Conservation (phyloP, 2,888 invertebrate species). For the Miltochrista miniata region DNA sequence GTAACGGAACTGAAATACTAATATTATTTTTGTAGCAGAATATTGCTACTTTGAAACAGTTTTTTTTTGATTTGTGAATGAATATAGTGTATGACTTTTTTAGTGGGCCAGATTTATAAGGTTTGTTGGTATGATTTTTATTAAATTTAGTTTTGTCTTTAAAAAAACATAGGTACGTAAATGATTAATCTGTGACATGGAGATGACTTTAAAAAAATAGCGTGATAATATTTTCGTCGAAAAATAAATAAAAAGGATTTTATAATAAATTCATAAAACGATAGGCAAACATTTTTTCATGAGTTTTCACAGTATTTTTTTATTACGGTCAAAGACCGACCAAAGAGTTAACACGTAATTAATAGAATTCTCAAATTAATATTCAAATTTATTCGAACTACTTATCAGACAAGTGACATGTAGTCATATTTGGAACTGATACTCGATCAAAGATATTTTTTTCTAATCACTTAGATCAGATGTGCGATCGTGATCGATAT, state of each 20-base stretch:
- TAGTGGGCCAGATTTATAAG: conserved; percentile 58
- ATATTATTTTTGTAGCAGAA: conserved; percentile 11
- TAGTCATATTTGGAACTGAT: conserved; percentile 40
- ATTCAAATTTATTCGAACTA: conserved; percentile 58
- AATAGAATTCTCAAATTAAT: conserved; percentile 49
- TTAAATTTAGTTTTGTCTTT: conserved; percentile 26
- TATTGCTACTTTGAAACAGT: conserved; percentile 11
- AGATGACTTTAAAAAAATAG: conserved; percentile 24
- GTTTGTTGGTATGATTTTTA: conserved; percentile 60
- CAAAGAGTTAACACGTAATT: conserved; percentile 26
- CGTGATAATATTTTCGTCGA: too few species aligned
- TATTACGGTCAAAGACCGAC: neutral
- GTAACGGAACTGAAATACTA: conserved; percentile 19
- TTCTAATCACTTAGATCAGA: conserved; percentile 27
- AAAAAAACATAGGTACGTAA: neutral
- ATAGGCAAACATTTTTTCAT: too few species aligned
- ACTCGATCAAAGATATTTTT: conserved; percentile 44
- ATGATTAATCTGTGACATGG: neutral
- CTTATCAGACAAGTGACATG: conserved; percentile 57
- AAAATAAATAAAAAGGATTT: neutral
- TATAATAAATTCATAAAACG: neutral
- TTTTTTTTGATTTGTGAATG: conserved; percentile 49
- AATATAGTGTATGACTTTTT: conserved; percentile 57
- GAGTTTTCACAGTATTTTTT: too few species aligned
- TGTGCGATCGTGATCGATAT: conserved; percentile 49